A percentile compares a stretch with the other conserved stretches of the same genome.
phyloP scores from a whole-genome alignment of 2,888 invertebrate species.

The Erynnis tages region DNA sequence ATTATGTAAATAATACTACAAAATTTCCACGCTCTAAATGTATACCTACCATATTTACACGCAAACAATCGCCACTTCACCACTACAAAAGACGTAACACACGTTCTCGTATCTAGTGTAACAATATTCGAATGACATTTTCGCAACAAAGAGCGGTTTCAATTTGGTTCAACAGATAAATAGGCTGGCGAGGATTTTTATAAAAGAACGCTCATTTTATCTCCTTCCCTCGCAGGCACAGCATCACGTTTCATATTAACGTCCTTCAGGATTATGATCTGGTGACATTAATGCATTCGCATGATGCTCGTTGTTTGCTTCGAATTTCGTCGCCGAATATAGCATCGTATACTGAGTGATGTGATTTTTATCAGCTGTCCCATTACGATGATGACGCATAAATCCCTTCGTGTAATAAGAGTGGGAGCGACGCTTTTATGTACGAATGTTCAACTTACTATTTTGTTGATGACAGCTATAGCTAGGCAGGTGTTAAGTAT shows the following conservation, averaged over 20 bases:
- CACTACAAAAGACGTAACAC: not conserved
- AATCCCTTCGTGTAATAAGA: no score
- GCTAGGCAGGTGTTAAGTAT: no score
- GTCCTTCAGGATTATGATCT: conserved; percentile 41
- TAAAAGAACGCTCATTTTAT: conserved; percentile 15
- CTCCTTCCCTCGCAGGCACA: conserved; percentile 24
- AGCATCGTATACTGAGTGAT: not conserved
- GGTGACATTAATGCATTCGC: conserved; percentile 44
- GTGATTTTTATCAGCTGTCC: not conserved
- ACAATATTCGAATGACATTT: conserved; percentile 8
- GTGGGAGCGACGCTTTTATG: no score
- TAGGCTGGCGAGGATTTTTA: conserved; percentile 11
- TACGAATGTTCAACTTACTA: no score
- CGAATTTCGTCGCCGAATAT: conserved; percentile 1
- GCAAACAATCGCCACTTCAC: not conserved
- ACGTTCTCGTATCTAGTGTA: not conserved
- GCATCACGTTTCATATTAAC: conserved; percentile 48
- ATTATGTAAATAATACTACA: no score
- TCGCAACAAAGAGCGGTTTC: conserved; percentile 6
- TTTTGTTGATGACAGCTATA: no score
- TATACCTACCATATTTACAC: no score
- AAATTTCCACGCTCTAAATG: no score
- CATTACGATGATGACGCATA: no score
- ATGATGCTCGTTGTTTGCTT: conserved; percentile 32
- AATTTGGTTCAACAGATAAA: conserved; percentile 14